Evolutionary conservation across 2,888 invertebrate species (phyloP).

Genomic region (Morpho achilles): DNA sequence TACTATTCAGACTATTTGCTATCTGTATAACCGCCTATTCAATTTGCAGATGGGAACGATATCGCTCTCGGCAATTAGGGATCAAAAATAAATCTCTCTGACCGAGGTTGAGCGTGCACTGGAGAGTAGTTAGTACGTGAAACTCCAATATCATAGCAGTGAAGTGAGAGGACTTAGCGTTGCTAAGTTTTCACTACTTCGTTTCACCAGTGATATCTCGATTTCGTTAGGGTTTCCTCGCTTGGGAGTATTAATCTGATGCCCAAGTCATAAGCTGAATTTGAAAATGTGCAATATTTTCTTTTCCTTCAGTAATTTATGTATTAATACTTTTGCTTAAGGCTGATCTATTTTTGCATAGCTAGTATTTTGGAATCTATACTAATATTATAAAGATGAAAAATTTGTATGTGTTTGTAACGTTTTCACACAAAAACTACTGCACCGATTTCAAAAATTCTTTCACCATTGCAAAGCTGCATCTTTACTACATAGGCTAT

Average conservation of each 20-base stretch:
- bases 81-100: conserved; percentile 25
- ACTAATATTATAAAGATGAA: too few species aligned
- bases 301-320: too few species aligned
- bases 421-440: too few species aligned
- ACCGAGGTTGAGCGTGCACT: conserved; percentile 26
- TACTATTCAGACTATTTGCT: background rate
- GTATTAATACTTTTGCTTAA: too few species aligned
- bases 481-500: too few species aligned
- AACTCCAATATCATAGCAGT: conserved; percentile 42
- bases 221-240: conserved; percentile 58
- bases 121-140: conserved; percentile 24
- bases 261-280: conserved; percentile 43
- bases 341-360: too few species aligned
- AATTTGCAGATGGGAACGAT: conserved; percentile 6
- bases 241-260: conserved; percentile 56
- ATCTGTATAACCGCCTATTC: background rate
- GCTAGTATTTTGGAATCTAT: too few species aligned
- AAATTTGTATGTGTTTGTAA: too few species aligned
- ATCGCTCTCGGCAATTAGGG: conserved; percentile 18
- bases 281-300: too few species aligned
- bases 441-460: too few species aligned
- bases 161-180: conserved; percentile 64
- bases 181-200: conserved; percentile 70
- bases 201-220: conserved; percentile 59
- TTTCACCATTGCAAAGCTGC: too few species aligned